phyloP scores from a whole-genome alignment of 2,888 invertebrate genomes.

The Malthinus seriepunctatus region DNA sequence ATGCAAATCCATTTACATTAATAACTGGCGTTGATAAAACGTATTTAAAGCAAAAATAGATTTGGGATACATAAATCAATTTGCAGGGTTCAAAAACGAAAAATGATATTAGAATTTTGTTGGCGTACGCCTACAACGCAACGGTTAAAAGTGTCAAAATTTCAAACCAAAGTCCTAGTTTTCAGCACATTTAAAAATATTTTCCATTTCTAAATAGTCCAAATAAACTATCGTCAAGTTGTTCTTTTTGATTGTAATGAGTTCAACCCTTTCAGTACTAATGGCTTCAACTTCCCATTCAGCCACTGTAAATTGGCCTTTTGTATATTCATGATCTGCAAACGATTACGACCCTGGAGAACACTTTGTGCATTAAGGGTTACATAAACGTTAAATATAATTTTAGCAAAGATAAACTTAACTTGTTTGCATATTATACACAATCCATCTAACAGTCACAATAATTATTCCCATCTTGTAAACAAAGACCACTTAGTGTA shows the following conservation, averaged over 20 bases:
- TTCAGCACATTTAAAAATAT: no score
- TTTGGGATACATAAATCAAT: constrained; percentile 1
- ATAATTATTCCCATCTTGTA: no score
- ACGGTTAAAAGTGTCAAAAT: no score
- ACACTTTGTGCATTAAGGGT: constrained; percentile 19
- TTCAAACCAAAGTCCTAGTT: no score
- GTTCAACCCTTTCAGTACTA: constrained; percentile 5
- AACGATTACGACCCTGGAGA: constrained; percentile 19
- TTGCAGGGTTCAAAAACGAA: not conserved
- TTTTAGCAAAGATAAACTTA: constrained; percentile 6
- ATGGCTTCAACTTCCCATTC: constrained; percentile 14
- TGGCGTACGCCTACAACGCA: no score
- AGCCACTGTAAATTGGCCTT: constrained; percentile 18
- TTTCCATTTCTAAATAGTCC: no score
- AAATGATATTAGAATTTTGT: not conserved
- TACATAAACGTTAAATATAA: constrained; percentile 13
- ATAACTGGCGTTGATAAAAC: constrained; percentile 4
- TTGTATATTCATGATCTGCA: constrained; percentile 26
- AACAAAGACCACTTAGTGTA: no score
- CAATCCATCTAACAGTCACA: not conserved
- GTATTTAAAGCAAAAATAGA: no score
- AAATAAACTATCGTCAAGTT: not conserved
- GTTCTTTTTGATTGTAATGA: constrained; percentile 4
- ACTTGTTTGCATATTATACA: not conserved
- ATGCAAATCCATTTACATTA: not conserved